phyloP scores from a whole-genome alignment of 1,140 invertebrate genomes.

The Colletes gigas region DNA sequence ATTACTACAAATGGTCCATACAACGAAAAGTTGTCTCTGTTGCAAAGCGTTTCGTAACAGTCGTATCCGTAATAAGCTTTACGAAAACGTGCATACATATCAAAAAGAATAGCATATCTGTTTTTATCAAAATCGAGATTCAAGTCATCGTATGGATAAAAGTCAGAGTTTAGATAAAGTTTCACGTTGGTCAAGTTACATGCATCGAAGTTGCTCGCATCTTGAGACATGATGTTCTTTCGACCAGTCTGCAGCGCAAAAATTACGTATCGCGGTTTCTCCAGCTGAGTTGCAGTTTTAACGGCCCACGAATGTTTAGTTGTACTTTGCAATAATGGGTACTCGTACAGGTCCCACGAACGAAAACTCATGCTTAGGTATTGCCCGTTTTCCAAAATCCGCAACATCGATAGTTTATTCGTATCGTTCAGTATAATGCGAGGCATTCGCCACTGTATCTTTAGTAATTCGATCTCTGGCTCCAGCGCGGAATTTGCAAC shows the following conservation, averaged over 20 bases:
- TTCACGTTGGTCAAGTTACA: background rate
- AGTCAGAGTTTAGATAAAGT: background rate
- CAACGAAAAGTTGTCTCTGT: no score
- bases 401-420: constrained; percentile 54
- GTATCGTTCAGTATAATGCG: constrained; percentile 53
- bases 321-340: constrained; percentile 63
- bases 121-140: background rate
- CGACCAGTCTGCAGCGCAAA: constrained; percentile 57
- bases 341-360: constrained; percentile 71
- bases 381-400: constrained; percentile 59
- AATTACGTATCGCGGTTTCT: constrained; percentile 60
- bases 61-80: background rate
- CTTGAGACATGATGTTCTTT: constrained; percentile 25
- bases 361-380: constrained; percentile 67
- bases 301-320: constrained; percentile 58
- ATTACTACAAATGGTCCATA: no score
- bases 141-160: background rate
- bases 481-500: constrained; percentile 10
- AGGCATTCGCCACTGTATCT: constrained; percentile 58
- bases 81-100: no score
- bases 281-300: constrained; percentile 51
- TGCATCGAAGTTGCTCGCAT: background rate
- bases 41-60: no score
- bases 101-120: background rate
- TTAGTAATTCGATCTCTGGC: constrained; percentile 49